phyloP scores from a whole-genome alignment of 2,888 invertebrate genomes.

The Myopa tessellatipennis region DNA sequence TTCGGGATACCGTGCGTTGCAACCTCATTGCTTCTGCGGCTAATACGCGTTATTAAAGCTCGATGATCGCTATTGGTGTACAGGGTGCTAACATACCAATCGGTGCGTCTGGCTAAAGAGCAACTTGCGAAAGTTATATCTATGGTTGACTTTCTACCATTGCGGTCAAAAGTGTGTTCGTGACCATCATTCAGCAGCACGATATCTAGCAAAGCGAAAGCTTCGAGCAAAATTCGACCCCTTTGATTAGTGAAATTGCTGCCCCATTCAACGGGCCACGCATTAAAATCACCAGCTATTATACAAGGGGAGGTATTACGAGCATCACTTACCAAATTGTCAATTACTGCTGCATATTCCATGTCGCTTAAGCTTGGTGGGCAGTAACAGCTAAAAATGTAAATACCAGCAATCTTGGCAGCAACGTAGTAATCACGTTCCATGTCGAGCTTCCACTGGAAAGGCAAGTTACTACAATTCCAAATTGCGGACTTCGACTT shows the following conservation, averaged over 20 bases:
- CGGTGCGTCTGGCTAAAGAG: not conserved
- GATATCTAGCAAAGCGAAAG: not conserved
- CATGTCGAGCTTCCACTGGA: not conserved
- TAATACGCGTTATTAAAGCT: not conserved
- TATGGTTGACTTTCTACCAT: constrained; percentile 3
- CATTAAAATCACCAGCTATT: too few relatives aligned
- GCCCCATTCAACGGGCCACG: not conserved
- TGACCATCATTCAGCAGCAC: constrained; percentile 8
- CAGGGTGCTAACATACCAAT: constrained; percentile 2
- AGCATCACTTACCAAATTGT: too few relatives aligned
- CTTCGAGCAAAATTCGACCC: not conserved
- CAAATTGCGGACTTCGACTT: not conserved
- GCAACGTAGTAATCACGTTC: not conserved
- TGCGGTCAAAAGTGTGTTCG: not conserved
- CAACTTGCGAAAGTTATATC: constrained; percentile 1
- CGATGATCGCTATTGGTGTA: constrained; percentile 2
- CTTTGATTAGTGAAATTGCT: not conserved
- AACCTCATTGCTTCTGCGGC: too few relatives aligned
- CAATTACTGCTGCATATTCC: too few relatives aligned
- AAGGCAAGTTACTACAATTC: not conserved
- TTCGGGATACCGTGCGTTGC: too few relatives aligned
- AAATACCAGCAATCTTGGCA: not conserved
- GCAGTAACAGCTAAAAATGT: too few relatives aligned
- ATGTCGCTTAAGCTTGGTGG: too few relatives aligned
- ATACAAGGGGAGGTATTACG: too few relatives aligned